Evolutionary conservation across 2,797 vertebrate species (phyloP), one percentile per base, ranked within the genome.

Genomic region (Anniella stebbinsi): DNA sequence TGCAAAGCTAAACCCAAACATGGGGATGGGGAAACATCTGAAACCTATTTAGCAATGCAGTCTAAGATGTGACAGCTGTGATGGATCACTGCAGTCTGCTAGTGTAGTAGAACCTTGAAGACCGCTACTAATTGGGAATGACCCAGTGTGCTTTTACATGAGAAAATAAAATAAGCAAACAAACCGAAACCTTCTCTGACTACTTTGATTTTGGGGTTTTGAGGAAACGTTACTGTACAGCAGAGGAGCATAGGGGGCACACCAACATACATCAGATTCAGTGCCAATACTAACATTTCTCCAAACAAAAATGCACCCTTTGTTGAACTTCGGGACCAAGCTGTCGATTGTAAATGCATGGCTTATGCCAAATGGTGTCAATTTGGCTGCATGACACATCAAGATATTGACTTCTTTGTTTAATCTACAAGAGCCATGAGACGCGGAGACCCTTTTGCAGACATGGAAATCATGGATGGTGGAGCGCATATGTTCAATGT

Each of bases 1-100:
- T 91, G 76, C 92, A 92, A 93, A 93, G 69, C 92, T 89, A 85
- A 92, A 94, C 87, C 81, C 51, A 86, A 83, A 63, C 48, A 84
- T 93, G 93, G 92, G 94, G 87, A 92, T 86, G 88, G 78, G 78
- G 36, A 84, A 95, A 88, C 54, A 63, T 94, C 87, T 94, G 94
- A 96, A 95, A 87, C 83, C 45, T 33, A 93, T 93, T 96, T 86
- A 92, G 88, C 88, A 87, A 54, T 88, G 87, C 63, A 93, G 45
- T 73, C 9, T 2, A 90, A 91, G 67, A 90, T 33, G 87, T 94
- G 90, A 92, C 70, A 87, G 63, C 36, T 93, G 54, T 76, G 88
- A 92, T 86, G 17, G 87, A 93, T 95, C 92, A 91, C 83, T 91
- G 38, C 25, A 91, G 51, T 91, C 93, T 89, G 72, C 66, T 33